Percentiles rank a stretch among this genome's conserved stretches.
Conservation (phyloP, 2,797 vertebrate species). For the Neopelma chrysocephalum region DNA sequence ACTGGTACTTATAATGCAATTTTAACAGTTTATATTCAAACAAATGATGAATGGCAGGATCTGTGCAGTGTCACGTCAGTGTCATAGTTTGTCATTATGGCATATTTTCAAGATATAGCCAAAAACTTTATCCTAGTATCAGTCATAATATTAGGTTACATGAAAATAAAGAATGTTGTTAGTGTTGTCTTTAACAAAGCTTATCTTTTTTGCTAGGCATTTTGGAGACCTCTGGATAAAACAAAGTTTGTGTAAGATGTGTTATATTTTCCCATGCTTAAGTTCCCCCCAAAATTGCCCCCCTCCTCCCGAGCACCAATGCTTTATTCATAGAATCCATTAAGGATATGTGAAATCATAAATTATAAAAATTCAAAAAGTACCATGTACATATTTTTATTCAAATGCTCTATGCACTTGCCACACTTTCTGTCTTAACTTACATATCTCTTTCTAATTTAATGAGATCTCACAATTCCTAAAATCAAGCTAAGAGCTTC, state of each 20-base stretch:
- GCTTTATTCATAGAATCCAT: neutral
- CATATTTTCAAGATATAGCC: neutral
- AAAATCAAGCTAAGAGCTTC: neutral
- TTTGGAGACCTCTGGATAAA: neutral
- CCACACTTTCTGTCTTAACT: neutral
- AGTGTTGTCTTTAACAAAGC: neutral
- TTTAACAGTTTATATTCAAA: neutral
- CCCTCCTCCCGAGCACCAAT: accelerated
- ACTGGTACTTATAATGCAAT: neutral
- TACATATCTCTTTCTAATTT: neutral
- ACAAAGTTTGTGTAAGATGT: neutral
- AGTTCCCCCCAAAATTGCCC: accelerated
- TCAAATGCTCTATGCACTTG: neutral
- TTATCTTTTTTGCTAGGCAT: neutral
- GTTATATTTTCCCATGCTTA: neutral
- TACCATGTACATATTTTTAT: neutral
- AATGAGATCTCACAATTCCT: neutral
- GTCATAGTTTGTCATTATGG: neutral
- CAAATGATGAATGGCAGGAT: neutral
- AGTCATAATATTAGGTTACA: neutral
- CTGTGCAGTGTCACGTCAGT: neutral
- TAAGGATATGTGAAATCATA: neutral
- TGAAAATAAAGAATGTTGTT: neutral
- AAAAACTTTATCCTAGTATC: neutral
- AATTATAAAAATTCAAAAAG: neutral